Percentiles rank a stretch among this genome's conserved stretches.
Conservation (phyloP, 2,113 vertebrate species). For the Catagonus wagneri region DNA sequence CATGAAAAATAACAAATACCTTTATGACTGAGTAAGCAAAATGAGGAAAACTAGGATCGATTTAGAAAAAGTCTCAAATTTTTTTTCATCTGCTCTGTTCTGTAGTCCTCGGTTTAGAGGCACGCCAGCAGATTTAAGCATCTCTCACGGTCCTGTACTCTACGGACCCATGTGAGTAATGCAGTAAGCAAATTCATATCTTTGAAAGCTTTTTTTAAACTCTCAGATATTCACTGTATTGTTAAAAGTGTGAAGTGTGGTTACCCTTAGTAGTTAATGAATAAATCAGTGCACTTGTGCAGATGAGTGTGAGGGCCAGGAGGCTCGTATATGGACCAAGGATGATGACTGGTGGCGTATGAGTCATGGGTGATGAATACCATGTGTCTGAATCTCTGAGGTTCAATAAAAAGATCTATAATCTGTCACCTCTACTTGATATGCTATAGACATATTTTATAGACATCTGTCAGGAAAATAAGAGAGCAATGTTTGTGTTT, state of each 20-base stretch:
- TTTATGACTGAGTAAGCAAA: neutral
- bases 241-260: neutral
- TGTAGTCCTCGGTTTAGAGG: neutral
- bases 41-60: neutral
- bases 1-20: neutral
- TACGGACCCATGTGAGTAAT: neutral
- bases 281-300: neutral
- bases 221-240: neutral
- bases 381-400: neutral
- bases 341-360: neutral
- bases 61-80: neutral
- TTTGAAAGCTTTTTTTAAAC: neutral
- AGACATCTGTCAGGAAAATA: neutral
- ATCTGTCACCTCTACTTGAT: neutral
- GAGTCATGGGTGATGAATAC: neutral
- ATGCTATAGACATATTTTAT: no score
- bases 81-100: neutral
- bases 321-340: neutral
- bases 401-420: neutral
- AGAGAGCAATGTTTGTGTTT: neutral
- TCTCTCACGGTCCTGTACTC: fast-evolving
- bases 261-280: neutral
- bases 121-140: fast-evolving
- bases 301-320: neutral
- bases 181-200: neutral